Base-by-base conservation (phyloP, 1,140 invertebrate genomes). In the Drosophila teissieri region DNA sequence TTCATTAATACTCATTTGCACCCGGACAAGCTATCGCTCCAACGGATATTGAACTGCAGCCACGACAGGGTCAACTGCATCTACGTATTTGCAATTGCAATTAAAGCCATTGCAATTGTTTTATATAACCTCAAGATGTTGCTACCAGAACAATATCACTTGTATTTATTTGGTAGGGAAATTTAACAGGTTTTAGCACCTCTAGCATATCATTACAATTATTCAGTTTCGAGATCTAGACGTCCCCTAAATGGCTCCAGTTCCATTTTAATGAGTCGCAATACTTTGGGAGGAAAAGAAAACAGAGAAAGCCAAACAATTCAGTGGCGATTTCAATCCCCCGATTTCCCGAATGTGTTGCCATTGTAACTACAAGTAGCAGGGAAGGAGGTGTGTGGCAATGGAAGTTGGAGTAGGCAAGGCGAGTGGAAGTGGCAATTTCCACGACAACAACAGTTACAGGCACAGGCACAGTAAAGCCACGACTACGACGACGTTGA, bases 231-330 rank as follows among this genome's bases (percentile, higher is more conserved):
- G 5, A 27, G 27, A 7, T 27, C 27, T 19, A 19, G 19, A 19
- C 19, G 27, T n/a, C 34, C 3, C 51, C n/a, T 56, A 56, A 61
- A 40, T 40, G 36, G 10, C 36, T 22, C 14, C 8, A 42, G 60
- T 60, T 60, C 15, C 54, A 31, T 22, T 37, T 60, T 63, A 63
- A 63, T 63, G 54, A 42, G 24, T 4, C 7, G 12, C 37, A 31
- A 34, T 34, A 49, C 27, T 17, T 27, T 10, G 57, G 2, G 22
- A 15, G 19, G 48, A 52, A 24, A 62, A 39, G 14, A 39, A 39
- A 12, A 55, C 69, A 74, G 60, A 62, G 57, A 56, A 48, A 62
- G 57, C 49, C 61, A 64, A 74, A 69, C 79, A 82, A 78, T 83
- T 73, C 56, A 79, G 75, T 46, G 27, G 58, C 42, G 45, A 48